Base-by-base conservation (phyloP, 2,888 invertebrate species). In the Parochlus steinenii region DNA sequence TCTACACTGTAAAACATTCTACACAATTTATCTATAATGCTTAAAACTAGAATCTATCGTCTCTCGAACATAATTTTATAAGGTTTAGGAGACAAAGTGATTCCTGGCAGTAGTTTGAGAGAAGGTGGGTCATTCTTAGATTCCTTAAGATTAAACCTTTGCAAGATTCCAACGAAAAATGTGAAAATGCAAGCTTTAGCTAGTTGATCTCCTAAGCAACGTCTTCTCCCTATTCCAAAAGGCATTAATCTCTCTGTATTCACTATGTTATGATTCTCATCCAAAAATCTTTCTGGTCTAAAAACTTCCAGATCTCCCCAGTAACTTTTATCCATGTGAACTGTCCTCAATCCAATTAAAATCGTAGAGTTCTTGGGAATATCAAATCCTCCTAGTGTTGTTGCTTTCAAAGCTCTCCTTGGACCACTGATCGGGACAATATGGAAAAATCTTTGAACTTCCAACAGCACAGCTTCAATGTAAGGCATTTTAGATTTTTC, bases 131-230 rank as follows among this genome's bases (percentile, higher is more conserved):
- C 46, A 18, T 51, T 45, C 1, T 60, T 55, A 2, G 53, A 48
- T 16, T 63, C 51, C 29, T 53, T 46, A 11, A 75, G 47, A 12
- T 53, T 47, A 48, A 62, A 75, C 34, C 61, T 61, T 44, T 71
- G 64, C 45, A 76, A 52, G 19, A 76, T 61, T 24, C 67, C 66
- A 1, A 63, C 59, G 37, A 74, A 68, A 44, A 73, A 63, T 30
- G 72, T 53, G 47, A 74, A 76, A 6, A 74, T 49, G 41, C 70
- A 69, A 2, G 64, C 62, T 39, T 62, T 63, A 1, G 75, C 76
- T 40, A 77, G 49, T 1, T 63, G 53, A 49, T 76, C 73, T 1
- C 74, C 77, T 1, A 73, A 56, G 46, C 77, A 77, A 39, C 72
- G 63, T 46, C 76, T 58, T 45, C 62, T 63, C 3, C 76, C 76